Base-by-base conservation (phyloP, 1,140 invertebrate species). In the Ostrea edulis region DNA sequence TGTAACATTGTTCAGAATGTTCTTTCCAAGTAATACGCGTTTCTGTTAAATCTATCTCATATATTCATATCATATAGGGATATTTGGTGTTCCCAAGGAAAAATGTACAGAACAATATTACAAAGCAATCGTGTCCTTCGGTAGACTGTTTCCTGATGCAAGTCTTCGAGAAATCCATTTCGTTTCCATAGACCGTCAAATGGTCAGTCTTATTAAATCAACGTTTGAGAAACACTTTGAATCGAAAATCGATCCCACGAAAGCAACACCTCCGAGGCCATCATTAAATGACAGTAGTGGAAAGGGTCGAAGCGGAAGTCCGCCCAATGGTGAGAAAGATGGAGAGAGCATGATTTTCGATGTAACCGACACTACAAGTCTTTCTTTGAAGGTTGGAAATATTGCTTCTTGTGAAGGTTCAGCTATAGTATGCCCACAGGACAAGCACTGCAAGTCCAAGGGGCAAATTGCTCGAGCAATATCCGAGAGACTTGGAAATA, bases 111-210 rank as follows among this genome's bases (percentile, higher is more conserved):
- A 83, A 54, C 82, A 83, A 83, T 83, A 83, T 52, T 83, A 51
- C 51, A 52, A 83, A 51, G 82, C 82, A 53, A 44, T 83, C 51
- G 44, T 52, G 2, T 51, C 82, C 44, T 83, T 53, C n/a, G 20
- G 82, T 20, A 77, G 29, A 35, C 44, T 22, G 51, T 83, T 25
- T 22, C 20, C 82, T 8, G 51, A 22, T 9, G n/a, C 44, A 22
- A 83, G 82, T n/a, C 51, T 83, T 54, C 17, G 52, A 25, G 82
- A 83, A 83, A 83, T 83, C 22, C 82, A 83, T 52, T 83, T 83
- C 20, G 82, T 83, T 83, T 35, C 51, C 25, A 52, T 53, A 52
- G 82, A 83, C 20, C 35, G n/a, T 22, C 35, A 22, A 83, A 83
- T 83, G 82, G 17, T 83, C 11, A 22, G 22, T 83, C 44, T 53